A percentile compares a stretch with the other conserved stretches of the same genome.
Evolutionary conservation across 2,797 vertebrate genomes (phyloP).

Genomic region (Clarias fuscus): DNA sequence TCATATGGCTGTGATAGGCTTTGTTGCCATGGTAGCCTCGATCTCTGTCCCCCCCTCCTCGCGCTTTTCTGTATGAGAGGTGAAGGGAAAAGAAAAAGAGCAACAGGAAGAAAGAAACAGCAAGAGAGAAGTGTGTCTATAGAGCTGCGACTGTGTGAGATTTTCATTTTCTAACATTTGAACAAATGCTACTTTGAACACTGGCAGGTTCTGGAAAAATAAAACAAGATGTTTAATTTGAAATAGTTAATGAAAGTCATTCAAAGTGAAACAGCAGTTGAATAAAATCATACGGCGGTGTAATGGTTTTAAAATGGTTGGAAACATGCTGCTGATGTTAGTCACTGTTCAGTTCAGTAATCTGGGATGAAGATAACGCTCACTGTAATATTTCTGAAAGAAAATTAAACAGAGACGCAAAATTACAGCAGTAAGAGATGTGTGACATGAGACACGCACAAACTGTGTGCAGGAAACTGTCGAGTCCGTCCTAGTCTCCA

Average conservation of each 20-base stretch:
- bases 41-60: slow-evolving; percentile 56
- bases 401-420: too few species aligned
- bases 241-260: neutral
- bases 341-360: too few species aligned
- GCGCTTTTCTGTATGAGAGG: slow-evolving; percentile 29
- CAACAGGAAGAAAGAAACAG: slow-evolving; percentile 63
- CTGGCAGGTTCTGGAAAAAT: neutral
- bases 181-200: too few species aligned
- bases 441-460: too few species aligned
- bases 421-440: too few species aligned
- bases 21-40: slow-evolving; percentile 80
- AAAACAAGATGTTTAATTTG: neutral
- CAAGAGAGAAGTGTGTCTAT: slow-evolving; percentile 57
- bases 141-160: neutral
- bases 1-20: slow-evolving; percentile 69
- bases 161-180: neutral
- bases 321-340: too few species aligned
- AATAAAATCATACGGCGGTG: neutral
- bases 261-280: neutral
- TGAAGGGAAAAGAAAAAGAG: slow-evolving; percentile 62
- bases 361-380: too few species aligned
- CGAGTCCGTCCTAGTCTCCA: too few species aligned
- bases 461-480: too few species aligned
- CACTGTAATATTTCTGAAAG: too few species aligned
- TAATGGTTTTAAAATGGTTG: neutral